Percentiles rank a stretch among this genome's conserved stretches.
These are phyloP conservation scores for Caenorhabditis virilis DNA, from an alignment of 2,888 invertebrate species.

Conservation along the genomic window DNA sequence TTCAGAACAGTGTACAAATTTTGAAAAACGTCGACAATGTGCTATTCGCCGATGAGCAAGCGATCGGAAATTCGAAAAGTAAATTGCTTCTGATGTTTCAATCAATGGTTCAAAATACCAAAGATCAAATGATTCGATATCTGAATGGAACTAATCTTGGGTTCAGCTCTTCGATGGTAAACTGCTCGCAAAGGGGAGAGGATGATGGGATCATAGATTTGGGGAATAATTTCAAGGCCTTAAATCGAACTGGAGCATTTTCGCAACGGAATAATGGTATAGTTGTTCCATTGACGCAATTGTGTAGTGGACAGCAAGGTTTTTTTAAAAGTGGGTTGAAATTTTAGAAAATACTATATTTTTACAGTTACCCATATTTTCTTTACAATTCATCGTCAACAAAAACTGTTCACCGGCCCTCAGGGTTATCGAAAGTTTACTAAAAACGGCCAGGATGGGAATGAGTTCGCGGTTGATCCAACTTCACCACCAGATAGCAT, in stretches of 20 bases:
- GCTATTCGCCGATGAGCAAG: slow-evolving; percentile 14
- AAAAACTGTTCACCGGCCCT: slow-evolving; percentile 40
- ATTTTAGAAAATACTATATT: no score
- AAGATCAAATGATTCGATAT: slow-evolving; percentile 10
- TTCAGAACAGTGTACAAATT: slow-evolving; percentile 25
- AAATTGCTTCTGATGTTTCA: background rate
- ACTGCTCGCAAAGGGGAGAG: slow-evolving; percentile 11
- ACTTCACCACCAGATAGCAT: background rate
- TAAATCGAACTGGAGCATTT: background rate
- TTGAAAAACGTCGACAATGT: slow-evolving; percentile 23
- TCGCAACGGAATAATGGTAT: slow-evolving; percentile 4
- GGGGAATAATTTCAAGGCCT: slow-evolving; percentile 7
- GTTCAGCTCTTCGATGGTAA: slow-evolving; percentile 18
- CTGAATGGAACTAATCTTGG: slow-evolving; percentile 31
- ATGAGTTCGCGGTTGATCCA: background rate
- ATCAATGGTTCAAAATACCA: slow-evolving; percentile 27
- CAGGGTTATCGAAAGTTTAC: slow-evolving; percentile 26
- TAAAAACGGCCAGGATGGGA: slow-evolving; percentile 3
- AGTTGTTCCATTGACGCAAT: slow-evolving; percentile 9
- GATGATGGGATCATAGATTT: slow-evolving; percentile 36
- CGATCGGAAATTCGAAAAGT: background rate
- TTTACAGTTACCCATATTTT: slow-evolving; percentile 32
- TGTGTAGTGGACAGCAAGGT: slow-evolving; percentile 7
- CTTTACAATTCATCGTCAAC: slow-evolving; percentile 42
- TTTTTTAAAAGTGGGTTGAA: background rate